Percentiles rank a stretch among this genome's conserved stretches.
Conservation (phyloP, 2,888 invertebrate species). For the Biston stratarius region DNA sequence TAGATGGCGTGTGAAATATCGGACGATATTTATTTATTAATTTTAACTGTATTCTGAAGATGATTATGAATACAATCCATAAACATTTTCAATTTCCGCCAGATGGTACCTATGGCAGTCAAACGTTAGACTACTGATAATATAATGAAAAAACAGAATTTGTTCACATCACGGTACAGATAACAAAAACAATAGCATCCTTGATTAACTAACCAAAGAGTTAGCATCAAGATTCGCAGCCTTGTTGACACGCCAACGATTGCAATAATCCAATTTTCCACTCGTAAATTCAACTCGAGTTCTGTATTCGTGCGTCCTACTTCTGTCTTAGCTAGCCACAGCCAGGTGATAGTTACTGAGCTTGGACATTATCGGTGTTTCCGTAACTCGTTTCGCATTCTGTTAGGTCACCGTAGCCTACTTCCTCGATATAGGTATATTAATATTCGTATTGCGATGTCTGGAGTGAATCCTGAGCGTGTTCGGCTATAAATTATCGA, state of each 20-base stretch:
- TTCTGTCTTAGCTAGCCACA: conserved; percentile 25
- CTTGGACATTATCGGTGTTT: conserved; percentile 35
- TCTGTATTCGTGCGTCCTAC: conserved; percentile 30
- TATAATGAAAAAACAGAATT: too few relatives aligned
- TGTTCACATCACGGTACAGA: too few relatives aligned
- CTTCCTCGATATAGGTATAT: conserved; percentile 40
- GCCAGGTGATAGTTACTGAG: conserved; percentile 17
- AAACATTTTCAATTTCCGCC: too few relatives aligned
- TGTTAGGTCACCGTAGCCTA: conserved; percentile 45
- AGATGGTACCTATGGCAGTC: too few relatives aligned
- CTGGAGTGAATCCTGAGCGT: conserved; percentile 28
- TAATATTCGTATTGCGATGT: conserved; percentile 39
- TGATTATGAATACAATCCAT: too few relatives aligned
- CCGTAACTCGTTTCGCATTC: conserved; percentile 47
- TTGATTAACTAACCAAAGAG: too few relatives aligned
- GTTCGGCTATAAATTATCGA: conserved; percentile 15
- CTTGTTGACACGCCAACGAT: conserved; percentile 2
- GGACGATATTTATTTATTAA: too few relatives aligned
- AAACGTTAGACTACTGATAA: too few relatives aligned
- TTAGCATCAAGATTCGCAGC: background rate
- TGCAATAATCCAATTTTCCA: conserved; percentile 14
- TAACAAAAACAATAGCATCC: too few relatives aligned
- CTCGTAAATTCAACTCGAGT: conserved; percentile 31
- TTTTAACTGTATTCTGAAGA: too few relatives aligned
- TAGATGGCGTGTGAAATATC: too few relatives aligned